Conservation (phyloP, 2,797 vertebrate species). For the Valencia hispanica region DNA sequence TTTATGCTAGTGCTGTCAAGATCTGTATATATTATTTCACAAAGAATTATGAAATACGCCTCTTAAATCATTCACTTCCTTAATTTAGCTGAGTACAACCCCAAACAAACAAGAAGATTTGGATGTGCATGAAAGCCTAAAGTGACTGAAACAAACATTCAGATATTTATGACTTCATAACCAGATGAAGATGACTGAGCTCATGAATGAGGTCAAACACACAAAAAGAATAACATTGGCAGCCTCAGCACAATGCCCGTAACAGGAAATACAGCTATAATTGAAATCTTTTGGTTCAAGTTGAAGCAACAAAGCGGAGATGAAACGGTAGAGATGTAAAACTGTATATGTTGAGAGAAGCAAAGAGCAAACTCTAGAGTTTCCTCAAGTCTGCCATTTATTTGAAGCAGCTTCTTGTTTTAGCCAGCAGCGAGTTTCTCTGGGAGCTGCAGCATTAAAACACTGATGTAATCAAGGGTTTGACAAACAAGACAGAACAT, state of each 20-base stretch:
- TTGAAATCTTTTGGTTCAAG: not conserved
- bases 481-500: conserved; percentile 14
- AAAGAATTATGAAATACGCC: not conserved
- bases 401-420: conserved; percentile 41
- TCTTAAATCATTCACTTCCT: conserved; percentile 4
- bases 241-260: not conserved
- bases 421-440: conserved; percentile 11
- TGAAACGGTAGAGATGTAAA: conserved; percentile 1
- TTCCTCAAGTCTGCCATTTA: conserved; percentile 55
- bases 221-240: not conserved
- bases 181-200: not conserved
- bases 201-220: not conserved
- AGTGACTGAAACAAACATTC: not conserved
- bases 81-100: not conserved
- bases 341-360: conserved; percentile 1
- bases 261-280: not conserved
- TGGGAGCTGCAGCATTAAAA: conserved; percentile 22
- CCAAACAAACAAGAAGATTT: not conserved
- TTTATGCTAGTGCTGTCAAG: not conserved
- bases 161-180: conserved; percentile 5
- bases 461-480: conserved; percentile 14
- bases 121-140: not conserved
- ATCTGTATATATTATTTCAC: not conserved
- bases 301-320: not conserved
- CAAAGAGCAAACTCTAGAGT: conserved; percentile 33